phyloP scores from a whole-genome alignment of 2,797 vertebrate species.

The Australoheros facetus region DNA sequence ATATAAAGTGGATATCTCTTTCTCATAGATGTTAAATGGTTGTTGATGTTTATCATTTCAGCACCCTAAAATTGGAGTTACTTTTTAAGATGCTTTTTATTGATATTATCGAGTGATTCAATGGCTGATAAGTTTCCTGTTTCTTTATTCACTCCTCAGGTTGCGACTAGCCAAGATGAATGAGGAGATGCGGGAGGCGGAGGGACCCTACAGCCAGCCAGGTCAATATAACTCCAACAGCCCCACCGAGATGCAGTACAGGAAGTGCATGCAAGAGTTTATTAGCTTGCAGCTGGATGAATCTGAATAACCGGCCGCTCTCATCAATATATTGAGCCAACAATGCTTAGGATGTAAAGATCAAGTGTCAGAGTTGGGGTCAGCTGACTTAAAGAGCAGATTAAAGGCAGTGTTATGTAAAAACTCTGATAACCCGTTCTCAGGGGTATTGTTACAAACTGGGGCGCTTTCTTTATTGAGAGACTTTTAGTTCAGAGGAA shows the following conservation, averaged over 20 bases:
- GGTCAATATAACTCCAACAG: constrained; percentile 97
- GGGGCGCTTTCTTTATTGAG: not conserved
- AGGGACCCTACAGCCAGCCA: constrained; percentile 96
- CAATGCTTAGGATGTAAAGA: not conserved
- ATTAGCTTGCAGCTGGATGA: constrained; percentile 92
- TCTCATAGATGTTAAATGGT: no score
- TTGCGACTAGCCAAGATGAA: constrained; percentile 98
- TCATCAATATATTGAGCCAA: constrained; percentile 24
- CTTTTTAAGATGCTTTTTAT: no score
- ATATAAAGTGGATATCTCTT: no score
- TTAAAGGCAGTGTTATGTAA: no score
- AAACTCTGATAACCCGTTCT: not conserved
- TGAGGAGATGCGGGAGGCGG: constrained; percentile 98
- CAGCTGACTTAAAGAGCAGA: constrained; percentile 12
- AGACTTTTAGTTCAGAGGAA: not conserved
- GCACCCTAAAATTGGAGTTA: no score
- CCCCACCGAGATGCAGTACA: constrained; percentile 97
- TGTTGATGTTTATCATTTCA: no score
- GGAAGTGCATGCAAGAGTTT: constrained; percentile 97
- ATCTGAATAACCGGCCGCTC: constrained; percentile 69
- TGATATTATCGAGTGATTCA: no score
- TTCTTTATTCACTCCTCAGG: constrained; percentile 70
- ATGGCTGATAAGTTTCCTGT: not conserved
- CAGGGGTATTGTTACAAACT: not conserved
- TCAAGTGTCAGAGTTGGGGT: constrained; percentile 27